phyloP scores from a whole-genome alignment of 1,140 invertebrate species.

The Hycleus phaleratus region DNA sequence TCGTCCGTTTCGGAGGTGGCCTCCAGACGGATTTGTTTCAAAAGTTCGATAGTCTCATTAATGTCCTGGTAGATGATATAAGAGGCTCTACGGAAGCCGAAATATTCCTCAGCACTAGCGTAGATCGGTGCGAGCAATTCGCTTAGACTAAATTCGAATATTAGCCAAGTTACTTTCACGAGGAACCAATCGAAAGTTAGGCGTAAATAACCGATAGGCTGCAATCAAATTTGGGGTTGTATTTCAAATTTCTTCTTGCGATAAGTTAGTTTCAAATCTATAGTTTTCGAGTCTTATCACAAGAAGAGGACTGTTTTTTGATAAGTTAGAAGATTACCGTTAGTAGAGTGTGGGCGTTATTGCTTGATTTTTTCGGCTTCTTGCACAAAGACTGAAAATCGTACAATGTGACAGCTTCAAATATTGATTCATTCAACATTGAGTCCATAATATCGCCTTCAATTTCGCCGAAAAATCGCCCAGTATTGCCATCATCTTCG shows the following conservation, averaged over 20 bases:
- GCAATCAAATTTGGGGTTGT: conserved; percentile 15
- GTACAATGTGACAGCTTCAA: conserved; percentile 66
- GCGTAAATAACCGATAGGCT: conserved; percentile 40
- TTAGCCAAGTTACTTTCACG: conserved; percentile 37
- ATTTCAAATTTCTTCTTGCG: neutral
- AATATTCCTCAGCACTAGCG: conserved; percentile 15
- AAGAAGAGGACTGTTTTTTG: too few relatives aligned
- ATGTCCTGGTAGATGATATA: too few relatives aligned
- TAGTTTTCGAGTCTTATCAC: too few relatives aligned
- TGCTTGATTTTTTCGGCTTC: conserved; percentile 30
- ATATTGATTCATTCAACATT: conserved; percentile 67
- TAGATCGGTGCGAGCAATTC: conserved; percentile 25
- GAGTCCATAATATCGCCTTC: conserved; percentile 72
- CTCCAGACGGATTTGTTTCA: conserved; percentile 3
- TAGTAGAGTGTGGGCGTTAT: conserved; percentile 36
- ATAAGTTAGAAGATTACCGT: conserved; percentile 27
- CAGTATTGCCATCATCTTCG: conserved; percentile 51
- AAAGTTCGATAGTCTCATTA: too few relatives aligned
- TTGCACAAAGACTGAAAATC: conserved; percentile 79
- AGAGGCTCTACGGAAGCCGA: neutral
- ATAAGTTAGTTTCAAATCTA: neutral
- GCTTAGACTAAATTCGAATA: conserved; percentile 38
- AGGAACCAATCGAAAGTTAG: conserved; percentile 38
- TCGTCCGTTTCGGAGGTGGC: conserved; percentile 24
- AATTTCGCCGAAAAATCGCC: conserved; percentile 77